These are phyloP conservation scores for Dascillus cervinus DNA, from an alignment of 2,888 invertebrate species.

Conservation along the genomic window DNA sequence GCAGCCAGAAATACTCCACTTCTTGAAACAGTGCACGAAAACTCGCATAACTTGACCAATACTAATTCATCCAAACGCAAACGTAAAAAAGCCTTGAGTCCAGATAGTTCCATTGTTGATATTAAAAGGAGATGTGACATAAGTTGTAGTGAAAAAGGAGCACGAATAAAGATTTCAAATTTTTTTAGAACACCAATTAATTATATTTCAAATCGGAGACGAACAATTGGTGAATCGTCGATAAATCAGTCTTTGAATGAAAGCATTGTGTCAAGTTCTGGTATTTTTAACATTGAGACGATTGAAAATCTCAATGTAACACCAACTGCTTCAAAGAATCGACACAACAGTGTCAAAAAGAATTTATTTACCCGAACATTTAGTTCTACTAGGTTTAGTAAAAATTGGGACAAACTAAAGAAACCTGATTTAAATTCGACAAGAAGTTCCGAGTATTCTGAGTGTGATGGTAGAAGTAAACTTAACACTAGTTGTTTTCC, in stretches of 20 bases:
- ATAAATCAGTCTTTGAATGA: slow-evolving; percentile 31
- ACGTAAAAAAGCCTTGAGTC: slow-evolving; percentile 23
- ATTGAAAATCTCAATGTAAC: slow-evolving; percentile 27
- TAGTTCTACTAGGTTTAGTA: slow-evolving; percentile 35
- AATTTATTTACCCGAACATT: slow-evolving; percentile 37
- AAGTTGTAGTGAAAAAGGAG: slow-evolving; percentile 32
- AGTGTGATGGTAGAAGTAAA: slow-evolving; percentile 25
- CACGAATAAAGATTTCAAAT: slow-evolving; percentile 31
- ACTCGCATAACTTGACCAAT: slow-evolving; percentile 25
- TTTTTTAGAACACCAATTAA: slow-evolving; percentile 38
- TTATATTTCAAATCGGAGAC: slow-evolving; percentile 36
- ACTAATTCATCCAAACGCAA: slow-evolving; percentile 24
- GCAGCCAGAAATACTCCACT: slow-evolving; percentile 12
- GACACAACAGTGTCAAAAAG: slow-evolving; percentile 30
- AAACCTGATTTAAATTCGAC: slow-evolving; percentile 28
- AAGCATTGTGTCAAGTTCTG: slow-evolving; percentile 35
- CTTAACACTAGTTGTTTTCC: slow-evolving; percentile 38
- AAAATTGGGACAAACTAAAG: slow-evolving; percentile 24
- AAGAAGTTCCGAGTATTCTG: slow-evolving; percentile 22
- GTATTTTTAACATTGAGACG: slow-evolving; percentile 35
- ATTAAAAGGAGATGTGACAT: slow-evolving; percentile 33
- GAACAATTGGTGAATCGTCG: slow-evolving; percentile 34
- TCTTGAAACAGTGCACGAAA: slow-evolving; percentile 33
- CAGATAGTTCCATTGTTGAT: slow-evolving; percentile 16
- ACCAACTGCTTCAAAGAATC: slow-evolving; percentile 4